These are phyloP conservation scores for Myrmophylax atrothorax DNA, from an alignment of 2,113 vertebrate genomes.

Conservation along the genomic window DNA sequence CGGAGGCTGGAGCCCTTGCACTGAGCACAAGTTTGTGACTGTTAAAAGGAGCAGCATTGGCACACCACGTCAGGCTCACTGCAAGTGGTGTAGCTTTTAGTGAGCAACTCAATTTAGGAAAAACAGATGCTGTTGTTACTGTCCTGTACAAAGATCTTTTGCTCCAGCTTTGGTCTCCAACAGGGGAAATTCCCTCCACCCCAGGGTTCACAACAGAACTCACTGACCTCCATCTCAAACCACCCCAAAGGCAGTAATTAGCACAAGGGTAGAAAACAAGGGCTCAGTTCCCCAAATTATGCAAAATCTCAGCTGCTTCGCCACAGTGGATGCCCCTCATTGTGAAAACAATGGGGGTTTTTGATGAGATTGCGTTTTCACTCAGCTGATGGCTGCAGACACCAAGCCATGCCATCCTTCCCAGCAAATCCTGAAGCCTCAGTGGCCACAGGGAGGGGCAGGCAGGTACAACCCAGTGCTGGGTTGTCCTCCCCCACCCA, in stretches of 20 bases:
- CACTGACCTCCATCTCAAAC: not conserved
- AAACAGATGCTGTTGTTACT: not conserved
- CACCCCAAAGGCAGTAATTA: slow-evolving; percentile 8
- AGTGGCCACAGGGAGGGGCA: rapidly evolving
- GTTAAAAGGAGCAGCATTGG: not conserved
- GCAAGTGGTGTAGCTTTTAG: slow-evolving; percentile 13
- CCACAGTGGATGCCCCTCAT: not conserved
- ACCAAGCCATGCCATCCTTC: not conserved
- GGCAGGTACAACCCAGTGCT: not conserved
- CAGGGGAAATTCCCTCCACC: not conserved
- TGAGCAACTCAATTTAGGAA: not conserved
- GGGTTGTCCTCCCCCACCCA: not conserved
- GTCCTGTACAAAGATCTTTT: not conserved
- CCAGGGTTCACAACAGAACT: not conserved
- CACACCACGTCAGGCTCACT: not conserved
- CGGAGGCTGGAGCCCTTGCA: not conserved
- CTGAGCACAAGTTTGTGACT: not conserved
- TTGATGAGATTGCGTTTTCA: not conserved
- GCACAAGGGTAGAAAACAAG: not conserved
- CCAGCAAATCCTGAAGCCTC: not conserved
- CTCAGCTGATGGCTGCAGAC: not conserved
- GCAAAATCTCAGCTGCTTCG: not conserved
- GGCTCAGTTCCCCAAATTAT: slow-evolving; percentile 45
- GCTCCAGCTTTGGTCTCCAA: not conserved
- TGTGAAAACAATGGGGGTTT: not conserved